These are phyloP conservation scores for Masticophis lateralis DNA, from an alignment of 2,797 vertebrate species.

Conservation along the genomic window DNA sequence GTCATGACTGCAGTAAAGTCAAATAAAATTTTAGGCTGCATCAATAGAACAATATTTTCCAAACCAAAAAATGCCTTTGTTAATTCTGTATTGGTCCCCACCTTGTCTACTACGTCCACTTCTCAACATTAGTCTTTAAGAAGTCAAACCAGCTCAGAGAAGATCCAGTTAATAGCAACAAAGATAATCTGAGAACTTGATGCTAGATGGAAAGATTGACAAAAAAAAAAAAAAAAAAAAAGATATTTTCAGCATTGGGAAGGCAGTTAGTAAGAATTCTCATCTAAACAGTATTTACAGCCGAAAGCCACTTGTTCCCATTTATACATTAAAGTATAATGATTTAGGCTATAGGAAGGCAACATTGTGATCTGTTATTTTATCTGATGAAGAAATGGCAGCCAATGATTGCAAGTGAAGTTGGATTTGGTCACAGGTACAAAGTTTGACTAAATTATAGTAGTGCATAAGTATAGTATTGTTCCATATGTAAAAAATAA, in stretches of 20 bases:
- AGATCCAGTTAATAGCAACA: not conserved
- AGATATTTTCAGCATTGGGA: not conserved
- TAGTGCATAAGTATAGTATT: not conserved
- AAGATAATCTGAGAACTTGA: not conserved
- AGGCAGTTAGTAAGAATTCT: not conserved
- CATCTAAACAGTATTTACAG: not conserved
- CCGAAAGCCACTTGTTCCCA: not conserved
- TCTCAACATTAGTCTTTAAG: not conserved
- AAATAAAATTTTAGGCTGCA: not conserved
- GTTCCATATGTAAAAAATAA: slow-evolving; percentile 18
- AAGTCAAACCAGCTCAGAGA: not conserved
- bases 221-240: not conserved
- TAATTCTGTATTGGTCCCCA: not conserved
- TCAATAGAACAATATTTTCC: not conserved
- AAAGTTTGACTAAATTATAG: not conserved
- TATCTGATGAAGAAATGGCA: not conserved
- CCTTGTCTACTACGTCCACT: not conserved
- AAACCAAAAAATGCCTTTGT: not conserved
- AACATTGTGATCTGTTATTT: not conserved
- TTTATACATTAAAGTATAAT: not conserved
- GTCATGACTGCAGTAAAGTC: not conserved
- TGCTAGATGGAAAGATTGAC: not conserved
- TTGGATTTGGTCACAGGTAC: not conserved
- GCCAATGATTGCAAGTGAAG: not conserved
- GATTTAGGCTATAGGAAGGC: not conserved